Percentiles rank a stretch among this genome's conserved stretches.
Conservation (phyloP, 1,140 invertebrate genomes). For the Musca domestica region DNA sequence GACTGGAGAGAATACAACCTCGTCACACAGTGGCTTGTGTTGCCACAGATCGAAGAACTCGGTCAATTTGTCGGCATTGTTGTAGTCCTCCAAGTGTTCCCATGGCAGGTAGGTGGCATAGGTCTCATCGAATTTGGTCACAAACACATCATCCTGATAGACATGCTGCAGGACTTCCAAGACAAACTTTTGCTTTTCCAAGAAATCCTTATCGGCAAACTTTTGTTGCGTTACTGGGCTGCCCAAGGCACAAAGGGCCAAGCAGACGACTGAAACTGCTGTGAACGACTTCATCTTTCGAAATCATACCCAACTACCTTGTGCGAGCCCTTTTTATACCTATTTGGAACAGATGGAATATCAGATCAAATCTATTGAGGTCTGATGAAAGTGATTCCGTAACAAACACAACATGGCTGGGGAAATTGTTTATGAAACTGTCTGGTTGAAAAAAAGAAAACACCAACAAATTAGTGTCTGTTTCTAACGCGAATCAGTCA, state of each 20-base stretch:
- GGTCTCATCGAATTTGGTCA: conserved; percentile 47
- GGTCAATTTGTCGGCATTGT: conserved; percentile 55
- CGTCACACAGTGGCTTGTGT: conserved; percentile 56
- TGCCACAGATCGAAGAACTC: conserved; percentile 57
- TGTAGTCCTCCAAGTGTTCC: conserved; percentile 56
- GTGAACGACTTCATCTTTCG: conserved; percentile 51
- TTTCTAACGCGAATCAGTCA: no score
- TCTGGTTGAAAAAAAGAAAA: no score
- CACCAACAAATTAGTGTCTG: no score
- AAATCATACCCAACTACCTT: conserved; percentile 33
- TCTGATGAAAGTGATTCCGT: no score
- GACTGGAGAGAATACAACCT: conserved; percentile 59
- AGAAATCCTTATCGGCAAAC: conserved; percentile 57
- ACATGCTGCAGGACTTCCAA: conserved; percentile 59
- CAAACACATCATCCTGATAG: conserved; percentile 57
- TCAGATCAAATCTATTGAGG: no score
- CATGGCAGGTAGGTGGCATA: conserved; percentile 41
- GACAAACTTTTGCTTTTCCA: conserved; percentile 59
- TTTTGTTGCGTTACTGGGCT: conserved; percentile 55
- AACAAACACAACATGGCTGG: no score
- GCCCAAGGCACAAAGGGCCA: conserved; percentile 46
- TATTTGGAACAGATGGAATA: neutral
- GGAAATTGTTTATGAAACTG: no score
- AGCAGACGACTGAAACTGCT: conserved; percentile 40
- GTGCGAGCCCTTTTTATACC: conserved; percentile 14